Evolutionary conservation across 2,797 vertebrate genomes (phyloP), one percentile per base, ranked within the genome.

Genomic region (Acanthurus lineatus): DNA sequence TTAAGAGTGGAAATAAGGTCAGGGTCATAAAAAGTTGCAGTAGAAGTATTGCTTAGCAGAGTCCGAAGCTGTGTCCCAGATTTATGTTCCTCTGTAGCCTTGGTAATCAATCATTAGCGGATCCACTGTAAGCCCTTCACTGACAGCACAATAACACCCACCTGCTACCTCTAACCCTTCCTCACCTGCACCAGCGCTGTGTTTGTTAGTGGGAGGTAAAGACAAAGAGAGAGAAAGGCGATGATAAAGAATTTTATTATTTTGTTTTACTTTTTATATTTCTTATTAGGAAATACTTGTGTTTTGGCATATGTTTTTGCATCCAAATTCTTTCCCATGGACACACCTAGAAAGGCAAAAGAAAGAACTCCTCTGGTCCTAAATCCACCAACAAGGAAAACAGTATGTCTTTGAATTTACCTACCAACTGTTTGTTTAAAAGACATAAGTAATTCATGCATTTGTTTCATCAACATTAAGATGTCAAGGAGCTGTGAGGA

Each of bases 61-160:
- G 54, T 69, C 75, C 62, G 77, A 71, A 79, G 57, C 69, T 57
- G 65, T 69, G 78, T 68, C 79, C 86, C 71, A 86, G 86, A 85
- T 87, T 73, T 81, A 76, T 81, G 69, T 48, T 73, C 35, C 69
- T 69, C 63, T 40, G 74, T 89, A 81, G 32, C 80, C 84, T 86
- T 75, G 81, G 91, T 89, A 82, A 91, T 90, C 75, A 72, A 75
- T 87, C 81, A 91, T 78, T 5, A 76, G 57, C 52, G 25, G 69
- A 86, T 79, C 47, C 71, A 84, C 70, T 74, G 45, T 53, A 86
- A 87, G 79, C 72, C 69, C 60, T 76, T 68, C 66, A 65, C 66
- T 77, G 40, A 89, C 85, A 86, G 71, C 70, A 85, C 62, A 74
- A 73, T 79, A 88, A 79, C 76, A 83, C 42, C n/a, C 17, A 51